Conservation (phyloP, 2,797 vertebrate species). For the Spinibarbus caldwelli region DNA sequence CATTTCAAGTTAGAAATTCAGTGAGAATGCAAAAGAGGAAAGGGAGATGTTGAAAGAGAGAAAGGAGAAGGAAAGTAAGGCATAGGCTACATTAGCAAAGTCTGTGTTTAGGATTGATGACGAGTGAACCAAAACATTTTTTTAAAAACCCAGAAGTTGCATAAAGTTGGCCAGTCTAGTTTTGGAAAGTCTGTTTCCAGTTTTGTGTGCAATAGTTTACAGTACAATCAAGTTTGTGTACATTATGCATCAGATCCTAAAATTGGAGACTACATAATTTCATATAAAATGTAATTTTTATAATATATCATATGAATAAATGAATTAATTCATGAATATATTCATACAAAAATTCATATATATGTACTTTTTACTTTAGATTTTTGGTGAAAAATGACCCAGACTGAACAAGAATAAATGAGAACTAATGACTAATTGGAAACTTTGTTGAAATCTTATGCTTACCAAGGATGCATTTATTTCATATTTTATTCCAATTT, state of each 20-base stretch:
- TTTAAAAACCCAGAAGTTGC: not conserved
- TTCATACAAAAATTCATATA: not conserved
- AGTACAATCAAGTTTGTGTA: not conserved
- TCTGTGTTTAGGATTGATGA: constrained; percentile 16
- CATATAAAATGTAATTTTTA: not conserved
- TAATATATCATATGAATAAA: not conserved
- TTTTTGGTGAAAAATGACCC: not conserved
- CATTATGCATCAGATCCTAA: not conserved
- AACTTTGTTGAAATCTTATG: not conserved
- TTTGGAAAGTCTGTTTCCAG: not conserved
- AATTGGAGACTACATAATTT: not conserved
- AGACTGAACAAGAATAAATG: not conserved
- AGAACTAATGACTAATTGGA: not conserved
- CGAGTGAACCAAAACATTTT: not conserved
- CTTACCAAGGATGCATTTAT: not conserved
- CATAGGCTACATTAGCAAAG: not conserved
- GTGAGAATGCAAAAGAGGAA: constrained; percentile 11
- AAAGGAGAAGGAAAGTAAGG: not conserved
- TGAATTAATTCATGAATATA: not conserved
- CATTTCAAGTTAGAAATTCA: constrained; percentile 23
- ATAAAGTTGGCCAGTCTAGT: not conserved
- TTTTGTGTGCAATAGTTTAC: not conserved
- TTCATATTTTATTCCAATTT: not conserved
- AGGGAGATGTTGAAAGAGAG: not conserved
- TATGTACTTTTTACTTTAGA: not conserved